Conservation (phyloP, 2,113 vertebrate genomes). For the Oryzias curvinotus region DNA sequence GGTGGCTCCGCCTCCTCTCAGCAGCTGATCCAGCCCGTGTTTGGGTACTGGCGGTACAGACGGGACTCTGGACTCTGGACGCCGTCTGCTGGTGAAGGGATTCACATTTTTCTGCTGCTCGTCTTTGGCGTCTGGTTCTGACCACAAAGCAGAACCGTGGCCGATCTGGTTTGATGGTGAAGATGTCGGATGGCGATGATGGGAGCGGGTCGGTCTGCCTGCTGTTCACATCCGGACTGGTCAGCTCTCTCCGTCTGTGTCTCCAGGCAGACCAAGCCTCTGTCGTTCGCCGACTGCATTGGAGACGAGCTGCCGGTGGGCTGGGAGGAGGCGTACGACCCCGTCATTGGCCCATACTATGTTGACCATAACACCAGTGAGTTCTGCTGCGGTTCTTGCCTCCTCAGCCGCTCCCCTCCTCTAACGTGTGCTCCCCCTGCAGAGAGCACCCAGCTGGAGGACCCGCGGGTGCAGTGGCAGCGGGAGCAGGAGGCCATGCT, state of each 20-base stretch:
- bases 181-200: too few relatives aligned
- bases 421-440: rapidly evolving
- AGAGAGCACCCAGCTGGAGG: slow-evolving; percentile 95
- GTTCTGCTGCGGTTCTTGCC: not conserved
- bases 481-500: slow-evolving; percentile 95
- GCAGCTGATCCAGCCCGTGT: too few relatives aligned
- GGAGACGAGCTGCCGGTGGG: slow-evolving; percentile 94
- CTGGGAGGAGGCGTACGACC: slow-evolving; percentile 96
- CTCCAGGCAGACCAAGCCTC: slow-evolving; percentile 94
- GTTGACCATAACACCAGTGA: slow-evolving; percentile 99
- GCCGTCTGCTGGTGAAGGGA: too few relatives aligned
- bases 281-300: slow-evolving; percentile 98
- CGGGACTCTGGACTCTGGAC: too few relatives aligned
- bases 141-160: too few relatives aligned
- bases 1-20: too few relatives aligned
- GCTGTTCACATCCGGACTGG: not conserved
- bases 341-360: slow-evolving; percentile 92
- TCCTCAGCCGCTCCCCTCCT: not conserved
- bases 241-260: slow-evolving; percentile 37
- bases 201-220: too few relatives aligned
- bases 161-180: too few relatives aligned
- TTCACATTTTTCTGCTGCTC: too few relatives aligned
- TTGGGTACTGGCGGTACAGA: too few relatives aligned
- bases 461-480: slow-evolving; percentile 95
- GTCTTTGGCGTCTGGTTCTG: too few relatives aligned